Base-by-base conservation (phyloP, 2,113 vertebrate genomes). In the Serranochromis macrocephalus region DNA sequence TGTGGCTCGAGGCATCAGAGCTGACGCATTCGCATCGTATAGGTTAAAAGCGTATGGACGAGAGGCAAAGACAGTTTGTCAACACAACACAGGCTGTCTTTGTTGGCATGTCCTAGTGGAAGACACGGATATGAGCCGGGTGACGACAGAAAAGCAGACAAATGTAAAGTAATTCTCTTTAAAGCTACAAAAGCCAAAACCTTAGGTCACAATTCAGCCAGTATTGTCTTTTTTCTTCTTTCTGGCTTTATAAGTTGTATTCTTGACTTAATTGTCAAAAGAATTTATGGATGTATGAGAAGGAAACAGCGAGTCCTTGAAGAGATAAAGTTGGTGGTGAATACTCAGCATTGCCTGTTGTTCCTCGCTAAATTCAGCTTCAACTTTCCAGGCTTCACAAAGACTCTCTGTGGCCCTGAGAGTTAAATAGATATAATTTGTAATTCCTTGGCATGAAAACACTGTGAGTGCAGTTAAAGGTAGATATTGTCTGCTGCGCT, bases 361-460 rank as follows among this genome's bases (percentile, higher is more conserved):
- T 82, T 75, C 73, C 40, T 61, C 1, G 2, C 19, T 61, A 11
- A 24, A 53, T 80, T 87, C 80, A 42, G 42, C 19, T 81, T 90
- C 78, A 81, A 57, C 82, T 84, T 66, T 80, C 21, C 63, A 71
- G 90, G 42, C 85, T 85, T 7, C 5, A 75, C 68, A 85, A 88
- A 87, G 80, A n/a, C 40, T 55, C 40, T 83, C 47, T 8, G 63
- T 75, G 83, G 53, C 85, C 85, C 58, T 89, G 75, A 81, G 83
- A 84, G 71, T 89, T 83, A 87, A 88, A 88, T 49, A 90, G 68
- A 87, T 87, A 73, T 75, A 55, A 94, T 90, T 90, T 91, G 83
- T 87, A 85, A 83, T 82, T 88, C 57, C 85, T 89, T 89, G 86
- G 85, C 88, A 83, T 83, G 51, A 31, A 89, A 85, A 57, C 87